Conservation (phyloP, 2,888 invertebrate genomes). For the Volucella inanis region DNA sequence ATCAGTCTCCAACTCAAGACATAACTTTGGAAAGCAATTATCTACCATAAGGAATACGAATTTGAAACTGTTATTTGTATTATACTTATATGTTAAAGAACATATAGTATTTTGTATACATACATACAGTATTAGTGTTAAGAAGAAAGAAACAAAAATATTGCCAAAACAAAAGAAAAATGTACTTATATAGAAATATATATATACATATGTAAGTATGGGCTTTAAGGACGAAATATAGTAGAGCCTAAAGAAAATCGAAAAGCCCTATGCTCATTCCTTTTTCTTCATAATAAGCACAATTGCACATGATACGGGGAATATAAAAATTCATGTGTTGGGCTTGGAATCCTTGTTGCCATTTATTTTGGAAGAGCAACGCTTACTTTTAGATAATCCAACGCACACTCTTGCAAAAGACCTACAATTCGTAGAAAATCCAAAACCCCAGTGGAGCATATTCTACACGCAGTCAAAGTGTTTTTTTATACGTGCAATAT, state of each 20-base stretch:
- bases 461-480: slow-evolving; percentile 49
- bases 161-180: not conserved
- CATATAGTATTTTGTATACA: not conserved
- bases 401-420: slow-evolving; percentile 24
- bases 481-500: slow-evolving; percentile 71
- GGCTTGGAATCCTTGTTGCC: slow-evolving; percentile 62
- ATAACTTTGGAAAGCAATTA: too few relatives aligned
- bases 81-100: not conserved
- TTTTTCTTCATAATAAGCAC: slow-evolving; percentile 65
- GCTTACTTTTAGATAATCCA: slow-evolving; percentile 56
- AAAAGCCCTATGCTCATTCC: slow-evolving; percentile 24
- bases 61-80: too few relatives aligned
- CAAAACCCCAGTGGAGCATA: slow-evolving; percentile 1
- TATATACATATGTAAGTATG: not conserved
- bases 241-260: slow-evolving; percentile 25
- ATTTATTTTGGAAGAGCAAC: slow-evolving; percentile 49
- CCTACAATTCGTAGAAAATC: slow-evolving; percentile 41
- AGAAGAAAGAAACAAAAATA: not conserved
- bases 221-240: slow-evolving; percentile 16
- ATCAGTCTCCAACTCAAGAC: too few relatives aligned
- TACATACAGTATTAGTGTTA: not conserved
- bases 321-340: slow-evolving; percentile 73
- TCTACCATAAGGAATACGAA: too few relatives aligned
- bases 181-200: not conserved
- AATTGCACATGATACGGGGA: slow-evolving; percentile 68